Evolutionary conservation across 2,888 invertebrate genomes (phyloP).

Genomic region (Emmelina monodactyla): DNA sequence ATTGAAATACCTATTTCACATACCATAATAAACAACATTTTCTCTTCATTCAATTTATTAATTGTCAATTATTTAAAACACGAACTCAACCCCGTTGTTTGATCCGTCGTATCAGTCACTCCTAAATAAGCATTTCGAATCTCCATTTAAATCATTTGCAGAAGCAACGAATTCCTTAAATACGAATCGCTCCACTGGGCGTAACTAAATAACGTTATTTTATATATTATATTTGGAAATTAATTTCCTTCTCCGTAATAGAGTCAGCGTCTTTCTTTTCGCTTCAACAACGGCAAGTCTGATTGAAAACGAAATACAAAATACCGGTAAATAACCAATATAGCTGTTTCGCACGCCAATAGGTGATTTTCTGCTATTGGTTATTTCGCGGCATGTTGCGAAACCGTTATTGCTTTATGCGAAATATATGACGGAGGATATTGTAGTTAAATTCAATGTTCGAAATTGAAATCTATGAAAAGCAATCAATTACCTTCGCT

Average conservation of each 20-base stretch:
- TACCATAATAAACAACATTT: too few relatives aligned
- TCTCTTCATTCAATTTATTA: too few relatives aligned
- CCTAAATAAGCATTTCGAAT: constrained; percentile 60
- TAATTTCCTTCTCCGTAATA: constrained; percentile 47
- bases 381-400: background rate
- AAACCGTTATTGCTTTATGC: background rate
- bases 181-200: constrained; percentile 50
- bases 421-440: too few relatives aligned
- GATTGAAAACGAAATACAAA: constrained; percentile 10
- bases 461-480: too few relatives aligned
- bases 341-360: constrained; percentile 5
- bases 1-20: too few relatives aligned
- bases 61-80: too few relatives aligned
- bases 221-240: constrained; percentile 59
- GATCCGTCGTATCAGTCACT: too few relatives aligned
- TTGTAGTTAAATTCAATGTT: background rate
- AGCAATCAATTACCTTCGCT: too few relatives aligned
- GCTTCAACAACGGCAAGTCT: constrained; percentile 30
- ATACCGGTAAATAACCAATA: background rate
- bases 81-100: too few relatives aligned
- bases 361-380: constrained; percentile 1
- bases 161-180: constrained; percentile 49
- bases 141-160: constrained; percentile 56
- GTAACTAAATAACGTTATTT: constrained; percentile 59
- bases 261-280: constrained; percentile 32